Evolutionary conservation across 1,140 invertebrate species (phyloP), one percentile per base, ranked within the genome.

Genomic region (Charaxes varanes): DNA sequence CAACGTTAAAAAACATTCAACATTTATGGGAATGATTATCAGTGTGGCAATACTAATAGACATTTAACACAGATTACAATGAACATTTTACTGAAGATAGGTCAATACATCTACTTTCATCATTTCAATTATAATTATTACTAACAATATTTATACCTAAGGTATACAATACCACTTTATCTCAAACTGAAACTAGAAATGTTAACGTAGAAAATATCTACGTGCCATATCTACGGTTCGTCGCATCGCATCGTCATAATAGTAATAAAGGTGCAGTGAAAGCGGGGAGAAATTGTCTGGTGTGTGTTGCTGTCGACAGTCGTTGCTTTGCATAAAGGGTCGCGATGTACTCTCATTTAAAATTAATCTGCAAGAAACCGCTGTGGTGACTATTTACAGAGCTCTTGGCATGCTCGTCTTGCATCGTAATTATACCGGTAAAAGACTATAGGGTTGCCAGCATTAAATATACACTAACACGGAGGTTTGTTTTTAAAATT

Each of bases 371-470:
- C 60, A 62, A 72, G 74, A 70, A 79, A 61, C 62, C 60, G 59
- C 50, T 57, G 67, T 68, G 74, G 68, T 68, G 69, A 78, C 62
- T 79, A 73, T 81, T 81, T 77, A 78, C 77, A 72, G 59, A 78
- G 68, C 62, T 56, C 53, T 53, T 44, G 54, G 61, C 59, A 49
- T 56, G 60, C 55, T 76, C 65, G 61, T 64, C 53, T 8, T 4
- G 33, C 33, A 61, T 74, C 60, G 65, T 67, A 67, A 70, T 73
- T 62, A 54, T 63, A 40, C 47, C 38, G 48, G 53, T 54, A 46
- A 59, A 50, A 60, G 41, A 24, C 37, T 35, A 5, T 43, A 71
- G 62, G 67, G 62, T 32, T 67, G 63, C 22, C 48, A 41, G 4
- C 13, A 43, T 24, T 5, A 12, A 14, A 15, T 2, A 7, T n/a